Conservation (phyloP, 2,113 vertebrate species). For the Scomber scombrus region DNA sequence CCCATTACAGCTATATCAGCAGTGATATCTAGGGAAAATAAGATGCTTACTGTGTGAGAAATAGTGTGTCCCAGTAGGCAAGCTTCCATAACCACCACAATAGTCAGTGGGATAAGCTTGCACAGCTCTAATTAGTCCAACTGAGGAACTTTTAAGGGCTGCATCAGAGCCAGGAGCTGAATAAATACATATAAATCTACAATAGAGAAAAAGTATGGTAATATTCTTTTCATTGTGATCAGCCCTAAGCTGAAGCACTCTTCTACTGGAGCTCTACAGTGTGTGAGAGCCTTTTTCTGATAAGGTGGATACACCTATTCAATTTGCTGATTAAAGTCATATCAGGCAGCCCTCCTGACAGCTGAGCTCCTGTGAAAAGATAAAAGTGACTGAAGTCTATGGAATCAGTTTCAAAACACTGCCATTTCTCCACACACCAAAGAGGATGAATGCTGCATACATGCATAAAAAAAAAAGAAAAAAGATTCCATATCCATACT, state of each 20-base stretch:
- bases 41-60: constrained; percentile 75
- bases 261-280: constrained; percentile 33
- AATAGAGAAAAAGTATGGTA: constrained; percentile 46
- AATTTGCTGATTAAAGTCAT: constrained; percentile 77
- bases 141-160: constrained; percentile 67
- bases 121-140: constrained; percentile 71
- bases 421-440: constrained; percentile 36
- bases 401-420: constrained; percentile 61
- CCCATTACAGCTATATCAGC: constrained; percentile 66
- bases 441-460: constrained; percentile 42
- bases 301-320: constrained; percentile 73
- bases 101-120: constrained; percentile 67
- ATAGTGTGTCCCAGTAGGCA: constrained; percentile 67
- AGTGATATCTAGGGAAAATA: constrained; percentile 71
- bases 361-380: constrained; percentile 62
- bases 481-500: constrained; percentile 37
- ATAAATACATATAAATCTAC: constrained; percentile 71
- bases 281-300: constrained; percentile 59
- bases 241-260: constrained; percentile 46
- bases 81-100: constrained; percentile 69
- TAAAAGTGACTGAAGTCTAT: constrained; percentile 45
- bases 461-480: constrained; percentile 36
- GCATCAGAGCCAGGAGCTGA: constrained; percentile 61
- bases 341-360: constrained; percentile 67
- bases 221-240: constrained; percentile 64